Base-by-base conservation (phyloP, 2,888 invertebrate species). In the Nowickia ferox region DNA sequence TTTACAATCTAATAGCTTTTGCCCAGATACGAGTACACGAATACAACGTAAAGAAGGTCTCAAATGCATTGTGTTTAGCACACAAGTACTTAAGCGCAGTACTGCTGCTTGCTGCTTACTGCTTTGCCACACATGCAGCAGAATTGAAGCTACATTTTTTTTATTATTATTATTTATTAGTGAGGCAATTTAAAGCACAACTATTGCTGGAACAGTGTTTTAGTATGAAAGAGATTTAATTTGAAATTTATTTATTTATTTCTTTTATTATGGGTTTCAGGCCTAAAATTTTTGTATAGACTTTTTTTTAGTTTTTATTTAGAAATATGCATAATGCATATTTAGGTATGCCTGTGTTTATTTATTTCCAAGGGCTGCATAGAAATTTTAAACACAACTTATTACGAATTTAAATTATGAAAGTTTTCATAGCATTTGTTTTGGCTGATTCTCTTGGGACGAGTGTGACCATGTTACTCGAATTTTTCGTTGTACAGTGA, bases 1-100 rank as follows among this genome's bases (percentile, higher is more conserved):
- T 66, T 66, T 57, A 48, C 44, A 77, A 40, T 57, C 57, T 65
- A 65, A 66, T 76, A 76, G 44, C 38, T 72, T 72, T 72, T 46
- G 74, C 46, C 65, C 30, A 48, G 48, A 66, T 65, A 66, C 19
- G 9, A 5, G 15, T 44, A 30, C 46, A 38, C 42, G 55, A 30
- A 30, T 30, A 2, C 30, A 30, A 30, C 30, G 2, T 30, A 30
- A 30, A 1, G 5, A 6, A 30, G 30, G 13, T 55, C 44, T 66
- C 44, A 55, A 55, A 55, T 44, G 65, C 38, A 55, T 59, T 68
- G 40, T 48, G 46, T 38, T n/a, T 22, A 17, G 44, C 30, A 44
- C 53, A 53, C 63, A 53, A 40, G 22, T 38, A 48, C 46, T 59
- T 72, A n/a, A 57, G 11, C 22, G 15, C 13, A 6, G 2, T 53